Conservation (phyloP, 2,113 vertebrate genomes). For the Ochotona princeps region DNA sequence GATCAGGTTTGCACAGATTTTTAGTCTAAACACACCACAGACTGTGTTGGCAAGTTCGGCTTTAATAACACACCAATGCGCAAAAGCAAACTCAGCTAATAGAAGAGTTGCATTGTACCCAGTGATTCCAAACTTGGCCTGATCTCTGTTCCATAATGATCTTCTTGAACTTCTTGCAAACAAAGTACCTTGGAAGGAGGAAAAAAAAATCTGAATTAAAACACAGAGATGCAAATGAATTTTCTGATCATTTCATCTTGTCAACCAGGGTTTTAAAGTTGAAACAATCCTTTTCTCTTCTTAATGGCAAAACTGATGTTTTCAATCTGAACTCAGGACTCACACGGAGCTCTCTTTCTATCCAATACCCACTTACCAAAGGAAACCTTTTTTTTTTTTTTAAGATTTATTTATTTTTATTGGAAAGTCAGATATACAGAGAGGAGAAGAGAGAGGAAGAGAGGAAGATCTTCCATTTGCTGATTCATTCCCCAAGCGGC, state of each 20-base stretch:
- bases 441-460: too few species aligned
- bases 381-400: not conserved
- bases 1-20: slow-evolving; percentile 12
- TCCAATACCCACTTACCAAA: not conserved
- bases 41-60: slow-evolving; percentile 38
- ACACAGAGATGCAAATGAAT: not conserved
- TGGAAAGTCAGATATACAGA: too few species aligned
- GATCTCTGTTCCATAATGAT: slow-evolving; percentile 94
- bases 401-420: too few species aligned
- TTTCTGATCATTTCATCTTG: slow-evolving; percentile 3
- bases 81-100: slow-evolving; percentile 48
- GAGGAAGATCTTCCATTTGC: too few species aligned
- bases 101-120: slow-evolving; percentile 85
- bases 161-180: slow-evolving; percentile 98
- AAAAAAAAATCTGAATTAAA: slow-evolving; percentile 67
- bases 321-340: not conserved
- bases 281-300: not conserved
- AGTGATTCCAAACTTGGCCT: slow-evolving; percentile 92
- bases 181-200: slow-evolving; percentile 91
- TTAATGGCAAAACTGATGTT: slow-evolving; percentile 17
- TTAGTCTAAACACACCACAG: not conserved
- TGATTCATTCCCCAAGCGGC: too few species aligned
- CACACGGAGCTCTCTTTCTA: not conserved
- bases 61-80: slow-evolving; percentile 24
- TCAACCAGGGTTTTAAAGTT: slow-evolving; percentile 20